Evolutionary conservation across 2,113 vertebrate species (phyloP), one percentile per base, ranked within the genome.

Genomic region (Upupa epops): DNA sequence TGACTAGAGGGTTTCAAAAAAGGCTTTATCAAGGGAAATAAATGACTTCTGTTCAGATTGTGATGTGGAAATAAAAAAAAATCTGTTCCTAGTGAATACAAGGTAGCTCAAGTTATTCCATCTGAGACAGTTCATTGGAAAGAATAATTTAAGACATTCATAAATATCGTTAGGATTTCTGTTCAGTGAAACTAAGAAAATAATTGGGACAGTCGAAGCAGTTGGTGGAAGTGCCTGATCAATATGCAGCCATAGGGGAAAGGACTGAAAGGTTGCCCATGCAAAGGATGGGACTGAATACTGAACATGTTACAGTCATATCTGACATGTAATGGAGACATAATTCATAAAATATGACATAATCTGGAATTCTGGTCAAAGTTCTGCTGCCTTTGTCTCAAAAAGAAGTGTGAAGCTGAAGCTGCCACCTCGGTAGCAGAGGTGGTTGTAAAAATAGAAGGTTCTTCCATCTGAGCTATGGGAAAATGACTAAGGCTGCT

Each of bases 381-480:
- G 31, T 73, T 87, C 46, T 89, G 36, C 46, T 70, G 82, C 54
- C 29, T 94, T 82, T 92, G 51, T 68, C 68, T 91, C 68, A 48
- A 80, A 82, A 76, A 70, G 65, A 54, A 79, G 20, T 0, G 4
- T 87, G 48, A 80, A 83, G 46, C 69, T 77, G 73, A 90, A 88
- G 64, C 60, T 93, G 52, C 72, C 34, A 68, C 73, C 56, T 55
- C 24, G 0, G 60, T 73, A 87, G 89, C 75, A 91, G 77, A 86
- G 65, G 61, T 81, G 60, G 48, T 22, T 90, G 52, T 90, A 71
- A 85, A 93, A 88, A 86, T 52, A 91, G 72, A 88, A 95, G 34
- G 40, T 84, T n/a, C 17, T 86, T 89, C 54, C 58, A 69, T 85
- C 42, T 51, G 63, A 93, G n/a, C 85, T 93, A 40, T 2, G 8